Conservation (phyloP, 2,113 vertebrate species). For the Eretmochelys imbricata region DNA sequence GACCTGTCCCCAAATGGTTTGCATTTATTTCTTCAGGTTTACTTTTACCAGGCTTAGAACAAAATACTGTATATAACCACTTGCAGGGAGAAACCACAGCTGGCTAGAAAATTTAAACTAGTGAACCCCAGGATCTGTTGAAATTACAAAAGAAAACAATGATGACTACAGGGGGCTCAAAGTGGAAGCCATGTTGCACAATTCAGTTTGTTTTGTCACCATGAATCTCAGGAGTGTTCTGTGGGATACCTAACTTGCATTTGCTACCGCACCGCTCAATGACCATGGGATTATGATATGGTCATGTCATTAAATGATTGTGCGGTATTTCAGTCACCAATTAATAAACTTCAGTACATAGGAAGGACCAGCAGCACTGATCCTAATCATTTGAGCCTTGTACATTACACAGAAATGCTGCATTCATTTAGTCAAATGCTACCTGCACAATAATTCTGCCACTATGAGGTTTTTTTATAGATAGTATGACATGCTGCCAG, state of each 20-base stretch:
- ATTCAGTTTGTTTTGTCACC: slow-evolving; percentile 59
- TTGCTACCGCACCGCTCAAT: slow-evolving; percentile 25
- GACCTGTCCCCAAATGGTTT: slow-evolving; percentile 29
- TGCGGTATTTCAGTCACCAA: background rate
- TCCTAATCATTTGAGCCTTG: slow-evolving; percentile 28
- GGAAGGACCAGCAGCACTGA: slow-evolving; percentile 38
- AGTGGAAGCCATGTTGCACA: slow-evolving; percentile 73
- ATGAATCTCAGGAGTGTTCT: slow-evolving; percentile 44
- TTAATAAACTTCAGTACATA: background rate
- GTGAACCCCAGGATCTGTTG: slow-evolving; percentile 71
- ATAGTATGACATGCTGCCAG: slow-evolving; percentile 31
- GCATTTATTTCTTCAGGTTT: slow-evolving; percentile 44
- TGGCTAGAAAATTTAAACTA: slow-evolving; percentile 79
- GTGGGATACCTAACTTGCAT: slow-evolving; percentile 14
- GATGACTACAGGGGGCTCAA: slow-evolving; percentile 77
- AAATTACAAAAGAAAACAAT: slow-evolving; percentile 61
- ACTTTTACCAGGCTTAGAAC: slow-evolving; percentile 37
- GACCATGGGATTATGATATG: slow-evolving; percentile 50
- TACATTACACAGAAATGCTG: background rate
- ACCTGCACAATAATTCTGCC: slow-evolving; percentile 28
- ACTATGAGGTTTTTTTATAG: background rate
- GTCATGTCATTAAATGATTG: slow-evolving; percentile 6
- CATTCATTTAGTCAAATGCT: background rate
- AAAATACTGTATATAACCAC: slow-evolving; percentile 36
- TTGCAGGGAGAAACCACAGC: slow-evolving; percentile 64